phyloP scores from a whole-genome alignment of 2,888 invertebrate genomes.

The Caenorhabditis sulstoni region DNA sequence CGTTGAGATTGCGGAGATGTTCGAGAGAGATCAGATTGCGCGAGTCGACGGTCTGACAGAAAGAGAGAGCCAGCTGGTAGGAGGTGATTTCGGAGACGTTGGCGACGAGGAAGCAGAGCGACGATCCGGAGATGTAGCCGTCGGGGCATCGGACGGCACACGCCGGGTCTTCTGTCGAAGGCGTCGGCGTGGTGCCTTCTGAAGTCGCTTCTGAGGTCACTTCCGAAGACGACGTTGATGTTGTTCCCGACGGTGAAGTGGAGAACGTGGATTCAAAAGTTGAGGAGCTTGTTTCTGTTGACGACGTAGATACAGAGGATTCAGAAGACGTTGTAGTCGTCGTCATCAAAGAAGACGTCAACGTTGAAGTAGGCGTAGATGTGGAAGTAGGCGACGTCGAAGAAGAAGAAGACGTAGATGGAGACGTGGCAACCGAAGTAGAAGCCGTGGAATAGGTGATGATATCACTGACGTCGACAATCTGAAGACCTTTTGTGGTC shows the following conservation, averaged over 20 bases:
- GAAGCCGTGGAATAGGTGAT: slow-evolving; percentile 8
- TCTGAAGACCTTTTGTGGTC: not conserved
- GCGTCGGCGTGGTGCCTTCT: slow-evolving; percentile 2
- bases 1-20: slow-evolving; percentile 32
- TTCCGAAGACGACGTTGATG: slow-evolving; percentile 9
- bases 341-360: not conserved
- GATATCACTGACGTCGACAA: slow-evolving; percentile 4
- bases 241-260: not conserved
- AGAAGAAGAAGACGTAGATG: too few relatives aligned
- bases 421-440: not conserved
- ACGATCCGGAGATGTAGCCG: slow-evolving; percentile 30
- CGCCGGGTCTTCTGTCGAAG: slow-evolving; percentile 9
- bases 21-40: slow-evolving; percentile 42
- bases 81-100: slow-evolving; percentile 28
- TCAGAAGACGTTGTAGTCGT: slow-evolving; percentile 1
- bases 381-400: not conserved
- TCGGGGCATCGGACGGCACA: slow-evolving; percentile 44
- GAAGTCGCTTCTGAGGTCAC: too few relatives aligned
- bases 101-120: slow-evolving; percentile 31
- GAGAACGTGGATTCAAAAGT: not conserved
- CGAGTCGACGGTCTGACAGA: slow-evolving; percentile 34
- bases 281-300: not conserved
- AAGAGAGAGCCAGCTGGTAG: slow-evolving; percentile 48
- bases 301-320: not conserved
- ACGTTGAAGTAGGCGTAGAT: not conserved